A percentile compares a stretch with the other conserved stretches of the same genome.
Conservation (phyloP, 2,888 invertebrate genomes). For the Eupithecia subfuscata region DNA sequence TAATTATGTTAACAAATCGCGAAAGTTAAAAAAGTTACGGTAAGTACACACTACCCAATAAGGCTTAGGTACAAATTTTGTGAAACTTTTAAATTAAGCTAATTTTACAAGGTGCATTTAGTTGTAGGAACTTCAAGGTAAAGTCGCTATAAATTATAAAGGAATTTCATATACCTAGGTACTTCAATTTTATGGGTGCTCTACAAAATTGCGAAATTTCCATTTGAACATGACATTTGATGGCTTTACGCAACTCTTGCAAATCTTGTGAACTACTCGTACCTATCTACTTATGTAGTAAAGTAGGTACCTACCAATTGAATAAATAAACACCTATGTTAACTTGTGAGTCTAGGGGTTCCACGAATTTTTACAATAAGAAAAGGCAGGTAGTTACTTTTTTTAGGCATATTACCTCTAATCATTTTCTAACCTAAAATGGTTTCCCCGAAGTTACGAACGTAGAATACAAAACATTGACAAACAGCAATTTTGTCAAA, state of each 20-base stretch:
- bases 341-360: not conserved
- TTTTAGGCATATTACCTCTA: not conserved
- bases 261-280: slow-evolving; percentile 18
- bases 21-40: no score
- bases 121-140: not conserved
- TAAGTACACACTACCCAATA: not conserved
- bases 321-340: not conserved
- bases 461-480: not conserved
- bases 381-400: not conserved
- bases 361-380: not conserved
- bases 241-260: slow-evolving; percentile 20
- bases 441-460: not conserved
- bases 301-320: slow-evolving; percentile 6
- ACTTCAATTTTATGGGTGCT: not conserved
- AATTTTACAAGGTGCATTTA: not conserved
- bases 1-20: no score
- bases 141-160: not conserved
- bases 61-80: not conserved
- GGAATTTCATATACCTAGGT: not conserved
- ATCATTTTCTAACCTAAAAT: not conserved
- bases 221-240: slow-evolving; percentile 22
- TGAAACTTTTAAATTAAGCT: not conserved
- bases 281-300: not conserved
- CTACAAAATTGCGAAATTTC: slow-evolving; percentile 9
- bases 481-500: not conserved